Conservation (phyloP, 2,797 vertebrate species). For the Sebastes oblongus region DNA sequence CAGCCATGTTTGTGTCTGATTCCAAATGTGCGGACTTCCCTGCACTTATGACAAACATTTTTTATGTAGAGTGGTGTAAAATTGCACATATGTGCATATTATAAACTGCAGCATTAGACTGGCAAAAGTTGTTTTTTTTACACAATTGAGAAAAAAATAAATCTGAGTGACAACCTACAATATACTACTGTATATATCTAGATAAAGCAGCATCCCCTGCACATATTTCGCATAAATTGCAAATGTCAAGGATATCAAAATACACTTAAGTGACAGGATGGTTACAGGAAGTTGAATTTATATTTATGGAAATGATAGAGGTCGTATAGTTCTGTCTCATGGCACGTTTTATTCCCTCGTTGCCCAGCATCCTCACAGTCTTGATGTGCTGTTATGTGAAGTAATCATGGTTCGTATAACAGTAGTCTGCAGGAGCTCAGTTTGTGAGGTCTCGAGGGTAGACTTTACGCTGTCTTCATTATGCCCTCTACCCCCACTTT, state of each 20-base stretch:
- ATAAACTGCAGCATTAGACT: neutral
- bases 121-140: neutral
- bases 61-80: neutral
- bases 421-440: neutral
- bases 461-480: neutral
- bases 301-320: neutral
- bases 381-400: neutral
- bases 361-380: neutral
- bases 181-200: neutral
- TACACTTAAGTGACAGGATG: neutral
- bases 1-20: neutral
- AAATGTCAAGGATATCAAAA: neutral
- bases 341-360: neutral
- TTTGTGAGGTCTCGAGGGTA: neutral
- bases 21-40: neutral
- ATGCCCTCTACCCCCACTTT: accelerated
- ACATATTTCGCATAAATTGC: neutral
- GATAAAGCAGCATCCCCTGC: neutral
- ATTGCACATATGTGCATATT: neutral
- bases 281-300: neutral
- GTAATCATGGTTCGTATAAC: neutral
- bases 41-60: neutral
- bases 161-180: neutral
- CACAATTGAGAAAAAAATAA: neutral
- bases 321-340: neutral